Base-by-base conservation (phyloP, 2,113 vertebrate genomes). In the Oostethus manadensis region DNA sequence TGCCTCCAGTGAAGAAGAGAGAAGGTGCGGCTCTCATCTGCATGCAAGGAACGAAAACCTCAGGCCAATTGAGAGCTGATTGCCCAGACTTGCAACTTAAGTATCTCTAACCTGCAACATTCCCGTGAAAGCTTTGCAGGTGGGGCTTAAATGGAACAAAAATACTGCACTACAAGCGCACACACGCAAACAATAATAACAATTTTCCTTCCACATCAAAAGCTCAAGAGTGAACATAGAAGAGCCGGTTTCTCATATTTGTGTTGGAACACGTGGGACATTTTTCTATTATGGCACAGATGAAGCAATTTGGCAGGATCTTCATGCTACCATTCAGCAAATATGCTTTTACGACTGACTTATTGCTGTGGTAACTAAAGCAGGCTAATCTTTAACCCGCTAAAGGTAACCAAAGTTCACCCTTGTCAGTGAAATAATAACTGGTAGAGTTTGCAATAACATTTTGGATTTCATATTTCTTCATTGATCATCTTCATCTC, bases 71-170 rank as follows among this genome's bases (percentile, higher is more conserved):
- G 18, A 54, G 16, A 23, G 42, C 5, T n/a, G 4, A 21, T 54
- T 73, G 76, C 60, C 66, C 58, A 74, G 65, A 81, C 86, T 70
- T 84, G 83, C 57, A 55, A n/a, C 20, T 33, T 40, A 54, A 26
- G 38, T 42, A 14, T 22, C 46, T 56, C 38, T 13, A 58, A 56
- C 47, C 23, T 17, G 10, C 10, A 48, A 56, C 54, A 38, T 22
- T 64, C 42, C 16, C 21, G 62, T 48, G 60, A 21, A 53, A 26
- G 18, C 40, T 45, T 17, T 20, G 48, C 56, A 68, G 67, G 63
- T 71, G 65, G 51, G 64, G 66, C 62, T 66, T 22, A 55, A 63
- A 64, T 60, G 4, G 16, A 40, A 54, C 33, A 29, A 26, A 64
- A 63, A 64, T 22, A 59, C 38, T 42, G 38, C 13, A 14, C 35